These are phyloP conservation scores for Phaetusa simplex DNA, from an alignment of 2,113 vertebrate species.

Conservation along the genomic window DNA sequence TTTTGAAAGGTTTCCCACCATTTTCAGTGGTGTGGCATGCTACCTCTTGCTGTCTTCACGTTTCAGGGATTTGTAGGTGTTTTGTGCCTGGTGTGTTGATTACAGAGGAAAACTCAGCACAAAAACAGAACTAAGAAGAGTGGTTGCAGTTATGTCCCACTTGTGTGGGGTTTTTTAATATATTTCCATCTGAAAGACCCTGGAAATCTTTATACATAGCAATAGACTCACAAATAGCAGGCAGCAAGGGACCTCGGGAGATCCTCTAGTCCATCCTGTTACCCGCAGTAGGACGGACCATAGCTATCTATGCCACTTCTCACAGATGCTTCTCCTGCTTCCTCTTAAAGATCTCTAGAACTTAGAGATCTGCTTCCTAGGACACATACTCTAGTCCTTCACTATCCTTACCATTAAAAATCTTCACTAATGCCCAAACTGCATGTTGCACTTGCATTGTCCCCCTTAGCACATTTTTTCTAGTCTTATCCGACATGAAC, in stretches of 20 bases:
- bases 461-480: not conserved
- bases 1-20: not conserved
- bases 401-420: not conserved
- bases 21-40: not conserved
- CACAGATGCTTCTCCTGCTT: not conserved
- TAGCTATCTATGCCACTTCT: not conserved
- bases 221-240: not conserved
- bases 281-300: not conserved
- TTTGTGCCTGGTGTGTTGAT: not conserved
- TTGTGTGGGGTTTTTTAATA: not conserved
- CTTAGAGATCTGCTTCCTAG: not conserved
- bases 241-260: not conserved
- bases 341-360: not conserved
- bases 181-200: not conserved
- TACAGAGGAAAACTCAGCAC: not conserved
- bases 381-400: not conserved
- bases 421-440: not conserved
- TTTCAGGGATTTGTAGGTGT: not conserved
- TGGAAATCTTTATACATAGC: not conserved
- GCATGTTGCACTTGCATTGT: not conserved
- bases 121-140: not conserved
- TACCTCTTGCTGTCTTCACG: not conserved
- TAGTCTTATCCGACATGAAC: not conserved
- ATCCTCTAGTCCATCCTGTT: not conserved
- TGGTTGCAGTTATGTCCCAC: not conserved